phyloP scores from a whole-genome alignment of 2,797 vertebrate genomes.

The Gallirallus australis region DNA sequence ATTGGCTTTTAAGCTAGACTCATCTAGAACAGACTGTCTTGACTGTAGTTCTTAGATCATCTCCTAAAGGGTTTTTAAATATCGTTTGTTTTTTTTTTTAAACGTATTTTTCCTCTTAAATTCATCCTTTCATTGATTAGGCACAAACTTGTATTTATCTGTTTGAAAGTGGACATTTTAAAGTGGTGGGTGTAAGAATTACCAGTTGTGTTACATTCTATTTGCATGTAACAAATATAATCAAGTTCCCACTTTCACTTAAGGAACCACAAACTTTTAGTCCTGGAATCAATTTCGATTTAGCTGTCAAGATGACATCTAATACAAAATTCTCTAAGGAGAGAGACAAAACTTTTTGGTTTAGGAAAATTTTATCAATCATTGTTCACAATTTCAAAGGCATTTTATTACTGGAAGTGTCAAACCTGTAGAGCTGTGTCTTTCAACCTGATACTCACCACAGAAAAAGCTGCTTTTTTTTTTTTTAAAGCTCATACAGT shows the following conservation, averaged over 20 bases:
- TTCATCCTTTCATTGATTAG: not conserved
- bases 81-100: not conserved
- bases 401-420: not conserved
- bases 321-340: not conserved
- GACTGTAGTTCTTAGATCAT: not conserved
- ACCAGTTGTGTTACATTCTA: not conserved
- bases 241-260: not conserved
- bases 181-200: not conserved
- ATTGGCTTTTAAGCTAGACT: not conserved
- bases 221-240: not conserved
- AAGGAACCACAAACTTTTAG: not conserved
- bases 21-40: not conserved
- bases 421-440: not conserved
- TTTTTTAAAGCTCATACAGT: not conserved
- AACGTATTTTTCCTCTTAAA: not conserved
- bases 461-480: not conserved
- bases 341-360: not conserved
- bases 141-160: not conserved
- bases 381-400: not conserved
- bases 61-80: not conserved
- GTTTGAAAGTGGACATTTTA: not conserved
- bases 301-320: conserved; percentile 4
- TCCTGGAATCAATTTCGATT: not conserved
- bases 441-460: not conserved
- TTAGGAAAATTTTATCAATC: conserved; percentile 37